phyloP scores from a whole-genome alignment of 2,888 invertebrate genomes.

The Mesochorus sp. region DNA sequence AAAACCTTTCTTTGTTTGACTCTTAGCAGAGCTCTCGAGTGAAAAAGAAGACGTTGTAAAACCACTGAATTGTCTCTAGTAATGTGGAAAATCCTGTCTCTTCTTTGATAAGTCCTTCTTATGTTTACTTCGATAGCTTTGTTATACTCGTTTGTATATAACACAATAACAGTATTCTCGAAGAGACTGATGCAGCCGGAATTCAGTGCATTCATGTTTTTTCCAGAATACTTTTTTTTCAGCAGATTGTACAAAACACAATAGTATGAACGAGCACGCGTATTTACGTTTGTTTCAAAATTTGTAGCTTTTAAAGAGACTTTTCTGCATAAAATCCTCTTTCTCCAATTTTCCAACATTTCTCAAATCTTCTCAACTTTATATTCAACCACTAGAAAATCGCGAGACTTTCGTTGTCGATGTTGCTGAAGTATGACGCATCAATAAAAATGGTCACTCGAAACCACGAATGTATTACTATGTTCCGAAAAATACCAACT shows the following conservation, averaged over 20 bases:
- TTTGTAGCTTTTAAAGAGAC: neutral
- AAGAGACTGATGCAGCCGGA: neutral
- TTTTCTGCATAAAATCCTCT: neutral
- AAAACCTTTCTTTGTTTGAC: conserved; percentile 13
- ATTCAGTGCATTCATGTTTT: neutral
- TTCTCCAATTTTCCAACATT: neutral
- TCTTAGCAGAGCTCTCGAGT: neutral
- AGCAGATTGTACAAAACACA: neutral
- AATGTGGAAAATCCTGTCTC: neutral
- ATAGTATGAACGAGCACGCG: too few species aligned
- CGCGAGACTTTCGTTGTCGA: conserved; percentile 10
- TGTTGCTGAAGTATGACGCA: conserved; percentile 14
- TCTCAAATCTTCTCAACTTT: neutral
- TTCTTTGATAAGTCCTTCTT: neutral
- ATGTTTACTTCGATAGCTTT: neutral
- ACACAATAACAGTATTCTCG: neutral
- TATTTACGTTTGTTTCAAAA: neutral
- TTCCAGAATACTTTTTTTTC: neutral
- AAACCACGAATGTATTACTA: neutral
- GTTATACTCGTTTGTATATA: neutral
- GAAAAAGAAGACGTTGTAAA: conserved; percentile 6
- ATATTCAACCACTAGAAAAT: neutral
- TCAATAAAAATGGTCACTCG: neutral
- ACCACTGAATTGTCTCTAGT: neutral
- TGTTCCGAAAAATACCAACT: conserved; percentile 5